phyloP scores from a whole-genome alignment of 2,113 vertebrate genomes.

The Microcebus murinus region DNA sequence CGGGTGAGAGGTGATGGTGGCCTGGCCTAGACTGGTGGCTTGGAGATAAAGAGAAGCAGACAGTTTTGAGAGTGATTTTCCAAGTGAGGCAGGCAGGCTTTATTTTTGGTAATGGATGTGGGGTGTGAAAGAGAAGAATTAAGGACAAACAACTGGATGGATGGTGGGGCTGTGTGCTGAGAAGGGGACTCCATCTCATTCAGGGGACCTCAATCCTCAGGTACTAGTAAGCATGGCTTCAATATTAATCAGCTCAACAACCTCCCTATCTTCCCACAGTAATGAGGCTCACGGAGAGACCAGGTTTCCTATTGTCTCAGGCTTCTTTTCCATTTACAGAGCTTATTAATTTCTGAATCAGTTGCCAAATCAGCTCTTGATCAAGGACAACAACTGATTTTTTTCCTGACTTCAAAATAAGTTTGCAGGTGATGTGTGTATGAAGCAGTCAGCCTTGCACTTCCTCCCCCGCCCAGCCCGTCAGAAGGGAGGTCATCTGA shows the following conservation, averaged over 20 bases:
- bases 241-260: not conserved
- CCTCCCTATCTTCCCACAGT: not conserved
- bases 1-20: not conserved
- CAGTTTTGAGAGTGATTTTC: not conserved
- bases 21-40: not conserved
- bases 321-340: conserved; percentile 28
- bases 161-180: not conserved
- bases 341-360: conserved; percentile 74
- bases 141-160: not conserved
- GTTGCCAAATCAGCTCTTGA: conserved; percentile 55
- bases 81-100: not conserved
- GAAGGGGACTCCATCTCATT: not conserved
- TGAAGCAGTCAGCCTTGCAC: conserved; percentile 59
- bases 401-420: conserved; percentile 49
- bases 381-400: conserved; percentile 50
- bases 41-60: not conserved
- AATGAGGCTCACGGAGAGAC: conserved; percentile 23
- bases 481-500: conserved; percentile 48
- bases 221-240: not conserved
- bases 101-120: not conserved
- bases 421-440: conserved; percentile 44
- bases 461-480: not conserved
- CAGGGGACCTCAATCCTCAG: not conserved
- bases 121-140: not conserved
- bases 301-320: conserved; percentile 7